Conservation (phyloP, 2,797 vertebrate genomes). For the Rhynchonycteris naso region DNA sequence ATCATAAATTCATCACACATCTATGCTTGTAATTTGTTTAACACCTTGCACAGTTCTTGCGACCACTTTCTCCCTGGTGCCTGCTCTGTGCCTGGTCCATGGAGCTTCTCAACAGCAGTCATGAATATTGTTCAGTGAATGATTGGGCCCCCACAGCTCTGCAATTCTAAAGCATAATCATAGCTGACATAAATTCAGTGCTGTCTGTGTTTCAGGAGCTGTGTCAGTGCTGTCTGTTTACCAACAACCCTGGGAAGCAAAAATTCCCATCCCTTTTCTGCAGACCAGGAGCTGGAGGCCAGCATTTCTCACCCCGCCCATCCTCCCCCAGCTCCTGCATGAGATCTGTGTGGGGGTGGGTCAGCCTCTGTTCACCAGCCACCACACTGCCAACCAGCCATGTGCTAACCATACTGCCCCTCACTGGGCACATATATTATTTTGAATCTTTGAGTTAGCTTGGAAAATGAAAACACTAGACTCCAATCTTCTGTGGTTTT, state of each 20-base stretch:
- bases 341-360: background rate
- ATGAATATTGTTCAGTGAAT: background rate
- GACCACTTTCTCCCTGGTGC: too few relatives aligned
- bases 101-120: background rate
- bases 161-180: background rate
- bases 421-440: background rate
- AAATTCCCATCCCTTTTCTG: background rate
- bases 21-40: background rate
- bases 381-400: background rate
- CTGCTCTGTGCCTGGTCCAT: fast-evolving
- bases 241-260: background rate
- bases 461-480: background rate
- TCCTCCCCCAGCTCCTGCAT: background rate
- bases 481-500: background rate
- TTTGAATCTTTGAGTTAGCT: background rate
- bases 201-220: background rate
- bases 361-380: fast-evolving
- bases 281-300: background rate
- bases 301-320: background rate
- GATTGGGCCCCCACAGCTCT: background rate
- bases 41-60: background rate
- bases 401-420: fast-evolving
- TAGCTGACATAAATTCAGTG: background rate
- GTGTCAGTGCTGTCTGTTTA: background rate
- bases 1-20: background rate